Evolutionary conservation across 1,140 invertebrate genomes (phyloP).

Genomic region (Acarapis woodi): DNA sequence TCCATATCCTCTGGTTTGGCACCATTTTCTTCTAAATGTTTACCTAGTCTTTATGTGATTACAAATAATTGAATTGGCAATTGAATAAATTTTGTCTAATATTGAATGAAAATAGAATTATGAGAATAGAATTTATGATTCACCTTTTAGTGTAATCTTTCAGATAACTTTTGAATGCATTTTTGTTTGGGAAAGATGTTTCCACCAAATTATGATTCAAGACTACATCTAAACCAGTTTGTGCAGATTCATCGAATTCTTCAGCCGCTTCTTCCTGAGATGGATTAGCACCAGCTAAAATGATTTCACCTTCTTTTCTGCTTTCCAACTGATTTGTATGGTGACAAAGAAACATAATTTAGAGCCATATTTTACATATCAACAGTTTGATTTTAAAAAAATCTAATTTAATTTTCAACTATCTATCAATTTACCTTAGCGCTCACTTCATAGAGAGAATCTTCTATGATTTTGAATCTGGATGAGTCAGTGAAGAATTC

Average conservation of each 20-base stretch:
- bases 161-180: conserved; percentile 56
- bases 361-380: not conserved
- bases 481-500: conserved; percentile 96
- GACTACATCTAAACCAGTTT: conserved; percentile 67
- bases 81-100: not conserved
- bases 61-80: conserved; percentile 10
- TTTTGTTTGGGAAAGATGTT: conserved; percentile 27
- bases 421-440: conserved; percentile 36
- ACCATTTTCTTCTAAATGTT: conserved; percentile 45
- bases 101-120: conserved; percentile 1
- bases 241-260: conserved; percentile 36
- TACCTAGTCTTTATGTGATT: conserved; percentile 32
- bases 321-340: conserved; percentile 28
- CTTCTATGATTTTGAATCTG: conserved; percentile 68
- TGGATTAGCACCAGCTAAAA: conserved; percentile 58
- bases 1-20: conserved; percentile 17
- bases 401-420: not conserved
- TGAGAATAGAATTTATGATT: conserved; percentile 21
- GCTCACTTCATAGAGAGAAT: conserved; percentile 81
- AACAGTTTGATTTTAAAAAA: not conserved
- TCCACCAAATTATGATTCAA: conserved; percentile 65
- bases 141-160: conserved; percentile 91
- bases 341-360: not conserved
- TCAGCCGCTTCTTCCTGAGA: conserved; percentile 59
- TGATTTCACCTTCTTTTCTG: conserved; percentile 43